These are phyloP conservation scores for Tortricodes alternella DNA, from an alignment of 2,888 invertebrate species.

Conservation along the genomic window DNA sequence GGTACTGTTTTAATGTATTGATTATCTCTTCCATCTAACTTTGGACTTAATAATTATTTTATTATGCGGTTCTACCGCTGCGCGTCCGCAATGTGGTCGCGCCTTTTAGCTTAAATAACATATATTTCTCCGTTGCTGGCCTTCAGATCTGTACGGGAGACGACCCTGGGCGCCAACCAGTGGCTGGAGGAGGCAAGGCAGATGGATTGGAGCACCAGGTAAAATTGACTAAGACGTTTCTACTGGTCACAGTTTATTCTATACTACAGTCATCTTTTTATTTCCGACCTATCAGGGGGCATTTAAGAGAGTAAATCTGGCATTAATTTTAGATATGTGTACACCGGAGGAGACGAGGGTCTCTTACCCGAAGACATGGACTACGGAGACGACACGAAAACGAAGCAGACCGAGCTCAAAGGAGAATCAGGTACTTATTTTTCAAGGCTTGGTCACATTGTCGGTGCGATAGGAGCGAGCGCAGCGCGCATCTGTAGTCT, in stretches of 20 bases:
- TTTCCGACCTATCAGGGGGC: no score
- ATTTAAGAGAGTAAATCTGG: background rate
- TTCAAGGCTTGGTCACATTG: no score
- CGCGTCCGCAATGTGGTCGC: no score
- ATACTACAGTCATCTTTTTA: background rate
- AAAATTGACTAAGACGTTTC: background rate
- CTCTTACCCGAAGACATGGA: conserved; percentile 61
- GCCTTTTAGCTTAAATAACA: background rate
- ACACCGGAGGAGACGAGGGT: conserved; percentile 69
- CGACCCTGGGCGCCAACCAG: conserved; percentile 79
- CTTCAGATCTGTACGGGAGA: conserved; percentile 57
- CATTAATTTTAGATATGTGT: conserved; percentile 57
- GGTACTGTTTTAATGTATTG: no score
- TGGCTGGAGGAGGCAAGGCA: conserved; percentile 75
- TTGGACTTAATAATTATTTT: no score
- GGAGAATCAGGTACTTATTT: conserved; percentile 41
- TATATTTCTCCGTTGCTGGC: background rate
- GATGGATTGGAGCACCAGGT: conserved; percentile 79
- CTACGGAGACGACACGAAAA: conserved; percentile 44
- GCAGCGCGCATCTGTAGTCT: no score
- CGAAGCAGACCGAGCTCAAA: conserved; percentile 38
- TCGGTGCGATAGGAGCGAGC: background rate
- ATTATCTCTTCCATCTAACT: no score
- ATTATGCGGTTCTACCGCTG: no score
- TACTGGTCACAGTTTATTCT: background rate